These are phyloP conservation scores for Triplophysa dalaica DNA, from an alignment of 2,113 vertebrate genomes.

Conservation along the genomic window DNA sequence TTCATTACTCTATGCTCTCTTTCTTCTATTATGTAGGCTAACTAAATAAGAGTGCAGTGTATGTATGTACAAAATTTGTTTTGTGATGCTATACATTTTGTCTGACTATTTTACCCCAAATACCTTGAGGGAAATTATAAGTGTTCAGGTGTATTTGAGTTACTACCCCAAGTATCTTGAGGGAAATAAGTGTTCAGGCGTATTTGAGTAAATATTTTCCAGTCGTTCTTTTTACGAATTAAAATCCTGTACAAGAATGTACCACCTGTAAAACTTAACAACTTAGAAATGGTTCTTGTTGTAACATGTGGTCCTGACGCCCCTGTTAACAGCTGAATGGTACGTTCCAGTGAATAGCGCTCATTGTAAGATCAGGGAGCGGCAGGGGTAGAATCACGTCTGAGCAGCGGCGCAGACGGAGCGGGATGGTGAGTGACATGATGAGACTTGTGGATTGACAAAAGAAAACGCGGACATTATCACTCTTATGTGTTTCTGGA, in stretches of 20 bases:
- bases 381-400: constrained; percentile 8
- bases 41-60: too few relatives aligned
- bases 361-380: neutral
- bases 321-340: constrained; percentile 5
- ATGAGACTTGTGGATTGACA: neutral
- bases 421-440: constrained; percentile 23
- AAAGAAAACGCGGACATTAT: neutral
- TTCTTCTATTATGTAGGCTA: too few relatives aligned
- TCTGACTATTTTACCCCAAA: too few relatives aligned
- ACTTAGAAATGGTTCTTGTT: neutral
- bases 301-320: constrained; percentile 6
- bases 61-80: too few relatives aligned
- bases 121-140: too few relatives aligned
- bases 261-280: neutral
- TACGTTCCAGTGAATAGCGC: constrained; percentile 37
- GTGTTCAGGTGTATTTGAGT: too few relatives aligned
- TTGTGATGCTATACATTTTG: too few relatives aligned
- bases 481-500: neutral
- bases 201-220: neutral
- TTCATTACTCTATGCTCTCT: too few relatives aligned
- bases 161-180: too few relatives aligned
- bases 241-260: neutral
- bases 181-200: neutral
- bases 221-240: neutral
- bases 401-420: neutral